Conservation (phyloP, 1,140 invertebrate species). For the Procambarus clarkii region DNA sequence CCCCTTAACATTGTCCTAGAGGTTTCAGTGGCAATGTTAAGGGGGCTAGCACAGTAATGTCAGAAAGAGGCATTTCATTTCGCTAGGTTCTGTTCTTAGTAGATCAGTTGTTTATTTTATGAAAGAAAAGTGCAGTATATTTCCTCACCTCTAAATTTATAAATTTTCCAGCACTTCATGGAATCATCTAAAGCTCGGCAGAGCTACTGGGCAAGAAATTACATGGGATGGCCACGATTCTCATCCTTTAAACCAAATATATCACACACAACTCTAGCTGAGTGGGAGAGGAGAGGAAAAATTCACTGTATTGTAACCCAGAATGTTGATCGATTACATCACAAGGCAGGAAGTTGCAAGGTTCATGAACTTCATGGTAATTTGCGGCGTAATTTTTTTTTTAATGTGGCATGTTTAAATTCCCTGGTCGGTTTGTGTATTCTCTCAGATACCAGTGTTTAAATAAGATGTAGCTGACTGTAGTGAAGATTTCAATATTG, state of each 20-base stretch:
- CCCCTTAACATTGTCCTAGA: no score
- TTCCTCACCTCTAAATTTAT: not conserved
- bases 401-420: no score
- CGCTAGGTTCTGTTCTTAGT: no score
- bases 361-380: conserved; percentile 96
- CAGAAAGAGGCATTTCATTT: no score
- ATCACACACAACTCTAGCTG: conserved; percentile 77
- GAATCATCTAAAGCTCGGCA: conserved; percentile 82
- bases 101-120: not conserved
- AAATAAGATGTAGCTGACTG: no score
- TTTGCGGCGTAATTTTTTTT: no score
- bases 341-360: conserved; percentile 91
- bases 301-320: conserved; percentile 85
- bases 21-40: no score
- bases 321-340: conserved; percentile 96
- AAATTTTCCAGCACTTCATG: conserved; percentile 83
- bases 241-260: conserved; percentile 78
- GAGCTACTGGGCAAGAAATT: conserved; percentile 97
- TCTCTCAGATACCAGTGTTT: no score
- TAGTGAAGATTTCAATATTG: no score
- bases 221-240: conserved; percentile 90
- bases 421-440: no score
- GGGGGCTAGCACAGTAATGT: no score
- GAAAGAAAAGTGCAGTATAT: not conserved
- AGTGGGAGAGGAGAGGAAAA: conserved; percentile 78